A percentile compares a stretch with the other conserved stretches of the same genome.
These are phyloP conservation scores for Sthenelais limicola DNA, from an alignment of 2,888 invertebrate species.

Conservation along the genomic window DNA sequence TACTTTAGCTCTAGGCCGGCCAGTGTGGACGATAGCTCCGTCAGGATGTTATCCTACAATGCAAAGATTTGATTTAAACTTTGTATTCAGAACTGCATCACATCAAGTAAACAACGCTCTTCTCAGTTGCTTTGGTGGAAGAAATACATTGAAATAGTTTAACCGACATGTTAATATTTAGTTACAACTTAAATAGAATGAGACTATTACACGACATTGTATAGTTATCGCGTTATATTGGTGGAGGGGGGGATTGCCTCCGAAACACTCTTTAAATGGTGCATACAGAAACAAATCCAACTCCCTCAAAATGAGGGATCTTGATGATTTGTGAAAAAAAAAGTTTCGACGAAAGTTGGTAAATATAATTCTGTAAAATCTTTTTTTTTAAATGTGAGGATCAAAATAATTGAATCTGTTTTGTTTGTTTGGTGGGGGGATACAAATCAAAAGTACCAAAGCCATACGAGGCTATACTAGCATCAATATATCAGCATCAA, in stretches of 20 bases:
- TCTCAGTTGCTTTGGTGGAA: not conserved
- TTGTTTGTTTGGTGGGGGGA: not conserved
- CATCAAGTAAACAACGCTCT: not conserved
- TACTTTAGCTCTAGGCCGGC: constrained; percentile 58
- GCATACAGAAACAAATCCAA: no score
- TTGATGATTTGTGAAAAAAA: not conserved
- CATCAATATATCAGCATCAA: no score
- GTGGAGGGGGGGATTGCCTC: no score
- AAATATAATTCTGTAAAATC: not conserved
- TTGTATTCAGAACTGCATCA: not conserved
- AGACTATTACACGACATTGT: no score
- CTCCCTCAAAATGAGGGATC: no score
- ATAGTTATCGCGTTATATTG: no score
- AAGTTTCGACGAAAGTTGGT: not conserved
- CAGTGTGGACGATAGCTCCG: constrained; percentile 56
- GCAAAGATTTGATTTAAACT: not conserved
- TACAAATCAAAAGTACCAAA: not conserved
- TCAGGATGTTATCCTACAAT: constrained; percentile 57
- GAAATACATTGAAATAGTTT: no score
- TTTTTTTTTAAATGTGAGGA: not conserved
- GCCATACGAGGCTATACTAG: no score
- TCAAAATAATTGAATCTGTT: not conserved
- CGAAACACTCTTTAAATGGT: no score
- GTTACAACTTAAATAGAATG: not conserved
- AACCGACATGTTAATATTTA: not conserved